These are phyloP conservation scores for Lycia hirtaria DNA, from an alignment of 2,888 invertebrate species.

Conservation along the genomic window DNA sequence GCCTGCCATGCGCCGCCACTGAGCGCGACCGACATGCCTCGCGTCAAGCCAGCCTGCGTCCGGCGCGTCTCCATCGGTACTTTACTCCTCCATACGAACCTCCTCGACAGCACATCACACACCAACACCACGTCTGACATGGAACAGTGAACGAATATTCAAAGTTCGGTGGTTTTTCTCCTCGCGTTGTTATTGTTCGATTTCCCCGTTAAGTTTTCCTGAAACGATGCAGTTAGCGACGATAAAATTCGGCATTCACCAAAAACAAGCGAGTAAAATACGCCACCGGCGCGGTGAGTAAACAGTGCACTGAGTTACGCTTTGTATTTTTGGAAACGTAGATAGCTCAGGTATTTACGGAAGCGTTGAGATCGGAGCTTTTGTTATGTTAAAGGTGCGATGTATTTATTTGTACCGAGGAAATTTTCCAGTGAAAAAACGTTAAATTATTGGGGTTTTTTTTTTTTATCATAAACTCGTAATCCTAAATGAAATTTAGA, in stretches of 20 bases:
- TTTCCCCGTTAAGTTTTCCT: slow-evolving; percentile 43
- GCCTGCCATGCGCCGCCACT: slow-evolving; percentile 78
- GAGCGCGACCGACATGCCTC: slow-evolving; percentile 79
- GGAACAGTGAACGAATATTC: slow-evolving; percentile 61
- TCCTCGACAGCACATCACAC: slow-evolving; percentile 61
- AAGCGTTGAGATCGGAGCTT: slow-evolving; percentile 21
- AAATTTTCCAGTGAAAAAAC: not conserved
- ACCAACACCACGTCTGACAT: slow-evolving; percentile 39
- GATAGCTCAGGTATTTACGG: slow-evolving; percentile 6
- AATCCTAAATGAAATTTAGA: not conserved
- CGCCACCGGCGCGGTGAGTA: slow-evolving; percentile 81
- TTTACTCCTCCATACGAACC: slow-evolving; percentile 62
- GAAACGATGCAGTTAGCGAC: slow-evolving; percentile 87
- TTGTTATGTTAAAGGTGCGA: not conserved
- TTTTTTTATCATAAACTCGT: not conserved
- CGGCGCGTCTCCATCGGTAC: slow-evolving; percentile 85
- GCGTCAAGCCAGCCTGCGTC: slow-evolving; percentile 84
- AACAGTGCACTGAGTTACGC: slow-evolving; percentile 75
- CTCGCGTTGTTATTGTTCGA: slow-evolving; percentile 37
- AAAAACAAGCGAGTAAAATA: slow-evolving; percentile 82
- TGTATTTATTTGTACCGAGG: slow-evolving; percentile 3
- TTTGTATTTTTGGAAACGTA: slow-evolving; percentile 25
- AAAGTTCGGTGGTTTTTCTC: slow-evolving; percentile 42
- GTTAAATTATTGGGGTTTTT: not conserved
- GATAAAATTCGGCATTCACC: slow-evolving; percentile 87